Evolutionary conservation across 1,140 invertebrate species (phyloP).

Genomic region (Diabrotica undecimpunctata): DNA sequence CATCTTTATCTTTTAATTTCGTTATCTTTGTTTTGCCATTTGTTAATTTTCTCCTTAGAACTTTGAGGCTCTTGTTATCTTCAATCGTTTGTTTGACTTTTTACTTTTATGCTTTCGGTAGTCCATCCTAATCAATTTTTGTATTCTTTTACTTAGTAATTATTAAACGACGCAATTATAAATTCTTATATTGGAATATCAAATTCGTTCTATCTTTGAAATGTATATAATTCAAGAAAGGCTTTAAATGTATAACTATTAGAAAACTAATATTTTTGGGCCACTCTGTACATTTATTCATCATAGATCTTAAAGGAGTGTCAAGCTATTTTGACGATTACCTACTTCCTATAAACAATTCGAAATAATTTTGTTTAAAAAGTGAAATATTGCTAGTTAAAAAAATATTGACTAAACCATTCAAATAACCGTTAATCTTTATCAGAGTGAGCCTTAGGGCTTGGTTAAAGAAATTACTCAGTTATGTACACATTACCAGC

Average conservation of each 20-base stretch:
- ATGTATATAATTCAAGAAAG: too few species aligned
- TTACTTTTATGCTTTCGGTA: too few species aligned
- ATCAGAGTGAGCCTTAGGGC: not conserved
- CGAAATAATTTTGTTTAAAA: conserved; percentile 3
- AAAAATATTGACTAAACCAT: not conserved
- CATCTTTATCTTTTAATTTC: too few species aligned
- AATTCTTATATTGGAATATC: too few species aligned
- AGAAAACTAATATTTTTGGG: not conserved
- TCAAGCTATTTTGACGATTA: not conserved
- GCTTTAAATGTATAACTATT: not conserved
- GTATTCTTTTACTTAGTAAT: too few species aligned
- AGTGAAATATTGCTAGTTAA: conserved; percentile 1
- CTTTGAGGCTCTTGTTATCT: too few species aligned
- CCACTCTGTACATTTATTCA: not conserved
- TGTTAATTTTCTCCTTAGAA: too few species aligned
- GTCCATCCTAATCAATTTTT: too few species aligned
- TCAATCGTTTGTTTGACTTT: too few species aligned
- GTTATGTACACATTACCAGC: not conserved
- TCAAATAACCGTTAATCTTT: not conserved
- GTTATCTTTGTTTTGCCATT: too few species aligned
- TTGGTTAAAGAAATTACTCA: not conserved
- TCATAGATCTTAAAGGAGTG: not conserved
- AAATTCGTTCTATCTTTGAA: too few species aligned
- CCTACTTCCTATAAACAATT: not conserved
- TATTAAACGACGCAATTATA: too few species aligned